Evolutionary conservation across 2,113 vertebrate species (phyloP), one percentile per base, ranked within the genome.

Genomic region (Regulus satrapa): DNA sequence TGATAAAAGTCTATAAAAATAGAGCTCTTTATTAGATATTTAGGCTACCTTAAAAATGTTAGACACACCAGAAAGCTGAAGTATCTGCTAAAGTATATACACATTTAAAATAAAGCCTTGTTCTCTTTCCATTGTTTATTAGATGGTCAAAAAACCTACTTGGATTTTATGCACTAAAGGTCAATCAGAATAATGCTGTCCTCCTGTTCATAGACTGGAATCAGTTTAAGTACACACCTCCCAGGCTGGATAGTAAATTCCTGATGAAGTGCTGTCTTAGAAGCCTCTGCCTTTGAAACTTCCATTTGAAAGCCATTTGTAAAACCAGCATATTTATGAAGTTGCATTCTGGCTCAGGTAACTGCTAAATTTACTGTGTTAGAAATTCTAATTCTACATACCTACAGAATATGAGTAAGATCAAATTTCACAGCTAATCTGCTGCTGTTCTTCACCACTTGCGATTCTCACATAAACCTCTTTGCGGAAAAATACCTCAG

Each of bases 241-340:
- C 82, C 3, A 46, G 48, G 68, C 29, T 91, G 25, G 34, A 59
- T 78, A 80, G 91, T 62, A 91, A 85, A 74, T 68, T 94, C 46
- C 64, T 91, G 83, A 66, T 67, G 76, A 92, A 93, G 73, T 52
- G 38, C 32, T 87, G 32, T 73, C 49, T 31, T 51, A 49, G 18
- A 88, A 66, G 71, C 36, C 11, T 49, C 56, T 76, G 69, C 56
- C 63, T 92, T 32, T 86, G 75, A 91, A 95, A 45, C 15, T 25
- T 72, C 16, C 62, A 93, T 81, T 77, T 75, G 71, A 93, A 97
- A 94, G 25, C 21, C 92, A 96, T 89, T 79, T 93, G 59, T 66
- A 94, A 93, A 97, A 94, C 64, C 51, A 88, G 69, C 43, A 72
- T 73, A 73, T 79, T 88, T 73, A 85, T 68, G 58, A 79, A 88